Evolutionary conservation across 1,140 invertebrate species (phyloP).

Genomic region (Zaprionus vittiger): DNA sequence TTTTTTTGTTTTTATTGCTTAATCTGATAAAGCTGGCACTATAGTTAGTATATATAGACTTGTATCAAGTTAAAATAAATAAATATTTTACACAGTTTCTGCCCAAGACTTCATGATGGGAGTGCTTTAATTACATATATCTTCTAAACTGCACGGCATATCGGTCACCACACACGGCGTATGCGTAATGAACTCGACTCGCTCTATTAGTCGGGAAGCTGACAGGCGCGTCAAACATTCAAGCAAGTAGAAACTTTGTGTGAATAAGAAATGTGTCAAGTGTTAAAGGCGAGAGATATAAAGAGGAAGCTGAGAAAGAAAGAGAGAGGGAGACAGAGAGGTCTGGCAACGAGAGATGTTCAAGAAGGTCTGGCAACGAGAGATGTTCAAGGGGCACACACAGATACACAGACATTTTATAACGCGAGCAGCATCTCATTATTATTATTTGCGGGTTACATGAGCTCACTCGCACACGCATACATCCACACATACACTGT

Average conservation of each 20-base stretch:
- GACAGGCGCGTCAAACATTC: background rate
- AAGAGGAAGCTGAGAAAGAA: background rate
- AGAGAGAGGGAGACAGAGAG: background rate
- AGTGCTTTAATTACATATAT: background rate
- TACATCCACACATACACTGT: background rate
- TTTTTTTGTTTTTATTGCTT: too few relatives aligned
- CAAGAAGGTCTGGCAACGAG: background rate
- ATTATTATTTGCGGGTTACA: constrained; percentile 23
- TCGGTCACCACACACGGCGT: background rate
- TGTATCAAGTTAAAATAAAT: too few relatives aligned
- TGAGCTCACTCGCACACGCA: background rate
- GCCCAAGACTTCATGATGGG: background rate
- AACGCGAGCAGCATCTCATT: constrained; percentile 31
- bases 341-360: background rate
- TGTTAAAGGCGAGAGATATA: background rate
- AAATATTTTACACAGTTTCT: too few relatives aligned
- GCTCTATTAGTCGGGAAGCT: background rate
- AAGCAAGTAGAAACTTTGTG: background rate
- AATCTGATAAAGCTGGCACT: too few relatives aligned
- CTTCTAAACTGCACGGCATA: too few relatives aligned
- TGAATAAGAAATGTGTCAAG: background rate
- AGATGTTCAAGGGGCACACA: background rate
- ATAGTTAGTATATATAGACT: too few relatives aligned
- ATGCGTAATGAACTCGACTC: background rate
- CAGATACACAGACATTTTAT: constrained; percentile 29